Conservation (phyloP, 2,113 vertebrate genomes). For the Struthidea cinerea region DNA sequence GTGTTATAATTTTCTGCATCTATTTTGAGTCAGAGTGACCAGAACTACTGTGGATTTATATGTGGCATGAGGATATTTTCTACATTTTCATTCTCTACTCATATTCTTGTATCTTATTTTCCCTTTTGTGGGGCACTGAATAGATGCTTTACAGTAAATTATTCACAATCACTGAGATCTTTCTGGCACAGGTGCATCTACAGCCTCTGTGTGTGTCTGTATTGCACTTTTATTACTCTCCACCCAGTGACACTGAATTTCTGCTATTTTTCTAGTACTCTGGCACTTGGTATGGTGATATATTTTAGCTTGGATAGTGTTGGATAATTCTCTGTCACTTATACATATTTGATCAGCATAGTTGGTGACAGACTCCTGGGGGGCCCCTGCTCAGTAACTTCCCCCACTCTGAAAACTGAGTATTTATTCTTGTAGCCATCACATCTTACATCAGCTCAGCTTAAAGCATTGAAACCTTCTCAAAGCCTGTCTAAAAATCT, state of each 20-base stretch:
- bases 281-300: not conserved
- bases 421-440: not conserved
- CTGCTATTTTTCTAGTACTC: not conserved
- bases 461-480: not conserved
- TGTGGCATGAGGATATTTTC: not conserved
- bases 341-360: not conserved
- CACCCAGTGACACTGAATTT: not conserved
- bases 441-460: not conserved
- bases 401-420: not conserved
- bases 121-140: not conserved
- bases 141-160: not conserved
- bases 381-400: not conserved
- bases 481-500: not conserved
- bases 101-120: not conserved
- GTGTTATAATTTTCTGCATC: not conserved
- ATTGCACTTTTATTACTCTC: not conserved
- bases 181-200: not conserved
- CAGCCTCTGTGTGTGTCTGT: not conserved
- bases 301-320: not conserved
- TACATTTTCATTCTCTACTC: not conserved
- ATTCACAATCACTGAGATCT: not conserved
- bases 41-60: not conserved
- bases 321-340: not conserved
- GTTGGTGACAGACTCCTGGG: not conserved
- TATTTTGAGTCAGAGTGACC: constrained; percentile 23